Conservation (phyloP, 2,888 invertebrate genomes). For the Entomobrya multifasciata region DNA sequence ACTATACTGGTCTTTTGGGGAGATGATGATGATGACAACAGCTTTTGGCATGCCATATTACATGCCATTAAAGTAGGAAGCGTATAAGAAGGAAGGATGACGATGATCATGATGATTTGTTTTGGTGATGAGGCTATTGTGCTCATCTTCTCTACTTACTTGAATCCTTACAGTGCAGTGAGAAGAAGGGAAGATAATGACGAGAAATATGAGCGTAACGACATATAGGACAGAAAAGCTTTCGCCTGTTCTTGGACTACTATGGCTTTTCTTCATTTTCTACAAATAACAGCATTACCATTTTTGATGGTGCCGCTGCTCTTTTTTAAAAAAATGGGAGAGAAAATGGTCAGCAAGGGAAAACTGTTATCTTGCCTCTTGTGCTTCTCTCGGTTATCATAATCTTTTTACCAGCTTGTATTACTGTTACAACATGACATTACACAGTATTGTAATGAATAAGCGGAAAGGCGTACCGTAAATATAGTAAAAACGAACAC, state of each 20-base stretch:
- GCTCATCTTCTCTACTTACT: not conserved
- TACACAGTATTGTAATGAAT: too few relatives aligned
- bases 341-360: constrained; percentile 21
- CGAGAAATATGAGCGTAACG: constrained; percentile 59
- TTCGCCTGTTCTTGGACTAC: too few relatives aligned
- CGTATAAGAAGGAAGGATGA: constrained; percentile 11
- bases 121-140: not conserved
- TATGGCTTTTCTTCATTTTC: not conserved
- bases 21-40: too few relatives aligned
- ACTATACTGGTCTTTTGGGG: too few relatives aligned
- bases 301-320: not conserved
- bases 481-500: too few relatives aligned
- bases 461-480: too few relatives aligned
- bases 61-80: constrained; percentile 14
- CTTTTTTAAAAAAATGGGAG: not conserved
- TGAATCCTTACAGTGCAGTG: not conserved
- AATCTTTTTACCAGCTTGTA: too few relatives aligned
- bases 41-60: constrained; percentile 12
- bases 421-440: too few relatives aligned
- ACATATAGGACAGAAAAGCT: too few relatives aligned
- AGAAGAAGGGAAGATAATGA: constrained; percentile 32
- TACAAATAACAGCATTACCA: not conserved
- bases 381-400: too few relatives aligned
- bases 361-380: too few relatives aligned
- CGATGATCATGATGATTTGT: constrained; percentile 3